Evolutionary conservation across 1,140 invertebrate species (phyloP).

Genomic region (Sminthurides bifidus): DNA sequence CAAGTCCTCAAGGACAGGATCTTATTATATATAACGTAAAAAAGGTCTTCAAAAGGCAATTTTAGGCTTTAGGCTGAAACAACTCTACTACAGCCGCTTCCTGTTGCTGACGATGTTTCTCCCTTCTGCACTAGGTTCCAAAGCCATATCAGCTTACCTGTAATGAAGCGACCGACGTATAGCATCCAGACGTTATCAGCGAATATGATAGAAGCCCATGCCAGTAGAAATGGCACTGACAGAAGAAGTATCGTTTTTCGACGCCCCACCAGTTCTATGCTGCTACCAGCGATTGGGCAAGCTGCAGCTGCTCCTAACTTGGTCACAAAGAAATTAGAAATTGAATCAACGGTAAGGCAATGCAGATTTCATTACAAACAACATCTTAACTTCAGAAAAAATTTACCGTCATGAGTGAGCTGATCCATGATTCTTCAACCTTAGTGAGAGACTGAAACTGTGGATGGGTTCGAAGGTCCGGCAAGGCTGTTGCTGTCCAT

Average conservation of each 20-base stretch:
- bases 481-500: slow-evolving; percentile 22
- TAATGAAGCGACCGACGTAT: slow-evolving; percentile 52
- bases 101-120: no score
- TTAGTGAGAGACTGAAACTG: slow-evolving; percentile 14
- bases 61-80: slow-evolving; percentile 33
- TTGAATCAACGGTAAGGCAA: no score
- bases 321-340: no score
- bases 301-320: slow-evolving; percentile 24
- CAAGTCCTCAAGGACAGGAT: background rate
- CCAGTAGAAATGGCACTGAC: slow-evolving; percentile 49
- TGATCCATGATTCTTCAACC: slow-evolving; percentile 23
- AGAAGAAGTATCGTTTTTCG: slow-evolving; percentile 47
- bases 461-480: slow-evolving; percentile 11
- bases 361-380: no score
- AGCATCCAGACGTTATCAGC: slow-evolving; percentile 42
- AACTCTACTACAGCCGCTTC: no score
- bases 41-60: slow-evolving; percentile 32
- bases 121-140: no score
- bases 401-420: no score
- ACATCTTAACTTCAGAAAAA: no score
- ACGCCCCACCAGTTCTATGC: slow-evolving; percentile 55
- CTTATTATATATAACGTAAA: slow-evolving; percentile 19
- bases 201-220: slow-evolving; percentile 51
- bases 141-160: no score
- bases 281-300: slow-evolving; percentile 40